phyloP scores from a whole-genome alignment of 2,888 invertebrate species.

The Eugnorisma glareosa region DNA sequence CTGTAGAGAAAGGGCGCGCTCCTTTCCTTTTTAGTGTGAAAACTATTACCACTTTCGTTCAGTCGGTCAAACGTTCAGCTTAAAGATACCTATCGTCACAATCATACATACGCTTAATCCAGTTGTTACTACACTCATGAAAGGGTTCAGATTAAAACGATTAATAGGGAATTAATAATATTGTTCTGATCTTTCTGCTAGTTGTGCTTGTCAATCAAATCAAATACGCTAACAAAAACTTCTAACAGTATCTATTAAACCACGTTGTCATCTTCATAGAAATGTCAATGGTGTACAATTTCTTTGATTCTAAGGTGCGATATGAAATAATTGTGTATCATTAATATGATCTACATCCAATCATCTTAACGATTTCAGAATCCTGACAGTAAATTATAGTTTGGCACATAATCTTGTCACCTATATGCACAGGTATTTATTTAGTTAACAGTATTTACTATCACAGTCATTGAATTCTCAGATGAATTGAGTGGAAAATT shows the following conservation, averaged over 20 bases:
- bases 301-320: background rate
- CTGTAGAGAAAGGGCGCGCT: conserved; percentile 5
- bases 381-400: background rate
- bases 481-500: conserved; percentile 33
- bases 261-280: background rate
- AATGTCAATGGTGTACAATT: background rate
- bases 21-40: conserved; percentile 35
- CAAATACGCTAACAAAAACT: background rate
- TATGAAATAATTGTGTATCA: background rate
- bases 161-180: background rate
- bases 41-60: conserved; percentile 25
- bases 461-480: conserved; percentile 14
- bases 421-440: background rate
- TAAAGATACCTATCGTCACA: background rate
- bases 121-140: background rate
- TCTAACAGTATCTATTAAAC: background rate
- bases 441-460: background rate
- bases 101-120: background rate
- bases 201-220: background rate
- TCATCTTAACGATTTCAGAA: background rate
- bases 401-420: background rate
- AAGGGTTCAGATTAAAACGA: background rate
- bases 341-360: background rate
- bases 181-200: background rate
- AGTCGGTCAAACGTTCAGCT: background rate